A percentile compares a stretch with the other conserved stretches of the same genome.
phyloP scores from a whole-genome alignment of 2,888 invertebrate species.

The Netelia virgata region DNA sequence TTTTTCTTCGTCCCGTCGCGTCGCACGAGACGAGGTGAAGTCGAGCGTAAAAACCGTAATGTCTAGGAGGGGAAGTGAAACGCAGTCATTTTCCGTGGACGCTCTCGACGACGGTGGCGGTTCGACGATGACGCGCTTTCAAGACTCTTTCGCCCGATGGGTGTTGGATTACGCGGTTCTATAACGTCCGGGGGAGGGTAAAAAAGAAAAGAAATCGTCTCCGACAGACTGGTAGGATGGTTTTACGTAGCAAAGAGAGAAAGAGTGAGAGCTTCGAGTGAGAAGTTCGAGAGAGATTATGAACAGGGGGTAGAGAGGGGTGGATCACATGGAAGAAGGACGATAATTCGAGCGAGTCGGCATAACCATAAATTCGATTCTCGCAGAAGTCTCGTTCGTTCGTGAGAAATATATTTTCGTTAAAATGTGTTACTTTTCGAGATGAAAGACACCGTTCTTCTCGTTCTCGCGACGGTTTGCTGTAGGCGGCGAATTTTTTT shows the following conservation, averaged over 20 bases:
- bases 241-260: constrained; percentile 1
- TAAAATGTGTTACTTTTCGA: constrained; percentile 62
- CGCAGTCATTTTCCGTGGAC: constrained; percentile 61
- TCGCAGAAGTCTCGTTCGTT: constrained; percentile 22
- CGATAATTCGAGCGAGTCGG: constrained; percentile 54
- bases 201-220: constrained; percentile 48
- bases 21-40: constrained; percentile 52
- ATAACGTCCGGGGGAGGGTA: constrained; percentile 32
- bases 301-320: constrained; percentile 3
- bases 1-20: constrained; percentile 31
- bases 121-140: constrained; percentile 57
- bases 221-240: constrained; percentile 43
- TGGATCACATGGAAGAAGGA: constrained; percentile 36
- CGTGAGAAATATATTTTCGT: constrained; percentile 28
- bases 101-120: constrained; percentile 49
- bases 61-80: constrained; percentile 49
- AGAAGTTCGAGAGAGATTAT: constrained; percentile 60
- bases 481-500: neutral
- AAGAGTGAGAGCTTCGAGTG: constrained; percentile 36
- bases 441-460: constrained; percentile 55
- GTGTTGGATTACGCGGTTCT: constrained; percentile 59
- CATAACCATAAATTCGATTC: constrained; percentile 59
- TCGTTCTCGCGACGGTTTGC: neutral
- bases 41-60: constrained; percentile 71
- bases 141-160: constrained; percentile 41